Percentiles rank a stretch among this genome's conserved stretches.
Conservation (phyloP, 2,888 invertebrate species). For the Tetropium fuscum region DNA sequence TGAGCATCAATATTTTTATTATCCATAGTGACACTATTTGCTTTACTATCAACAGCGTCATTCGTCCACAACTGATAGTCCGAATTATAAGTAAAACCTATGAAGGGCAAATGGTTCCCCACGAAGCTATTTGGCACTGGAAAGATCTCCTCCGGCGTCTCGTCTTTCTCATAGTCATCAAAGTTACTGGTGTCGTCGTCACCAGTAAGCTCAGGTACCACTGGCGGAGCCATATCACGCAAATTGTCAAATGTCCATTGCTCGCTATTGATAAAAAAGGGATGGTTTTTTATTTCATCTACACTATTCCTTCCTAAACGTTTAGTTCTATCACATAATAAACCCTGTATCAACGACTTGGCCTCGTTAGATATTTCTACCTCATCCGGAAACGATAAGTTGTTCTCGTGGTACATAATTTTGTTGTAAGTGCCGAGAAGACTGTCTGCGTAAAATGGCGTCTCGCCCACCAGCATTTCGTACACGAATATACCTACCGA, state of each 20-base stretch:
- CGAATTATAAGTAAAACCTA: slow-evolving; percentile 91
- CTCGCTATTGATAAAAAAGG: slow-evolving; percentile 96
- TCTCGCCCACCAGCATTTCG: slow-evolving; percentile 98
- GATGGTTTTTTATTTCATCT: slow-evolving; percentile 93
- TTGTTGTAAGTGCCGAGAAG: slow-evolving; percentile 97
- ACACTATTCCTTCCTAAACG: slow-evolving; percentile 88
- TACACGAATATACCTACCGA: slow-evolving; percentile 98
- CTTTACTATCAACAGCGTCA: slow-evolving; percentile 73
- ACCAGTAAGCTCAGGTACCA: slow-evolving; percentile 93
- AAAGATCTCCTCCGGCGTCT: slow-evolving; percentile 93
- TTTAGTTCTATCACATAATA: slow-evolving; percentile 91
- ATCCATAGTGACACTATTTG: slow-evolving; percentile 65
- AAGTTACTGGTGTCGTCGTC: slow-evolving; percentile 99
- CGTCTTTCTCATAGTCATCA: slow-evolving; percentile 96
- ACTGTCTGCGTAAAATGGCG: slow-evolving; percentile 99
- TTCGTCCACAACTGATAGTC: slow-evolving; percentile 84
- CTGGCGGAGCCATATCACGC: slow-evolving; percentile 94
- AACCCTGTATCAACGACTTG: slow-evolving; percentile 90
- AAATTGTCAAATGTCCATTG: slow-evolving; percentile 98
- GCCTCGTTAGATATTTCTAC: slow-evolving; percentile 91
- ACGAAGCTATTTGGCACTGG: slow-evolving; percentile 97
- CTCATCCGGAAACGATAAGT: slow-evolving; percentile 95
- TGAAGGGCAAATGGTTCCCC: slow-evolving; percentile 97
- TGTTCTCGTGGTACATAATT: slow-evolving; percentile 99
- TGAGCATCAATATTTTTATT: slow-evolving; percentile 59